phyloP scores from a whole-genome alignment of 2,888 invertebrate species.

The Philaethria dido region DNA sequence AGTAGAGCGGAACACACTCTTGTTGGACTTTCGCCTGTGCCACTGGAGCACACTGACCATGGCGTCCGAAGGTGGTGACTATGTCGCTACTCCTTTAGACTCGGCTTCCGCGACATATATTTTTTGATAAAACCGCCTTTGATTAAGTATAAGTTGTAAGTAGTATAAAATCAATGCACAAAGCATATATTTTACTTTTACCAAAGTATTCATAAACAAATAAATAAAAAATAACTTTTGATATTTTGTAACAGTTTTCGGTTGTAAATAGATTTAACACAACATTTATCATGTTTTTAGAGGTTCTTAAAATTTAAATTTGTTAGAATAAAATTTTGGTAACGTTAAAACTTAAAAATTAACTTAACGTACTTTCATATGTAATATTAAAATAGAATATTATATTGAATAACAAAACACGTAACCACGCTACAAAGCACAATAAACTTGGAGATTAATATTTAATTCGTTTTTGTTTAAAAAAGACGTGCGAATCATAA shows the following conservation, averaged over 20 bases:
- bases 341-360: not conserved
- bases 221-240: constrained; percentile 13
- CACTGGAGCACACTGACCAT: no score
- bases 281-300: no score
- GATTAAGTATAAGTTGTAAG: not conserved
- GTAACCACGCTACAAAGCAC: constrained; percentile 9
- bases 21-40: no score
- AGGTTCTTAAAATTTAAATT: no score
- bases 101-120: no score
- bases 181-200: not conserved
- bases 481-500: constrained; percentile 53
- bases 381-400: no score
- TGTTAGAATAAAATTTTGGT: not conserved
- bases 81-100: no score
- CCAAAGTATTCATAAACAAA: no score
- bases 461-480: constrained; percentile 35
- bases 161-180: not conserved
- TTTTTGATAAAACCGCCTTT: not conserved
- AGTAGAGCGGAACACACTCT: no score
- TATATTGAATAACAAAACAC: not conserved
- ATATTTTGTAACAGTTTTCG: not conserved
- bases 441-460: no score
- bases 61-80: no score
- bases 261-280: not conserved
- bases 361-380: no score